A percentile compares a stretch with the other conserved stretches of the same genome.
Evolutionary conservation across 2,888 invertebrate species (phyloP).

Genomic region (Quadroppia sp.): DNA sequence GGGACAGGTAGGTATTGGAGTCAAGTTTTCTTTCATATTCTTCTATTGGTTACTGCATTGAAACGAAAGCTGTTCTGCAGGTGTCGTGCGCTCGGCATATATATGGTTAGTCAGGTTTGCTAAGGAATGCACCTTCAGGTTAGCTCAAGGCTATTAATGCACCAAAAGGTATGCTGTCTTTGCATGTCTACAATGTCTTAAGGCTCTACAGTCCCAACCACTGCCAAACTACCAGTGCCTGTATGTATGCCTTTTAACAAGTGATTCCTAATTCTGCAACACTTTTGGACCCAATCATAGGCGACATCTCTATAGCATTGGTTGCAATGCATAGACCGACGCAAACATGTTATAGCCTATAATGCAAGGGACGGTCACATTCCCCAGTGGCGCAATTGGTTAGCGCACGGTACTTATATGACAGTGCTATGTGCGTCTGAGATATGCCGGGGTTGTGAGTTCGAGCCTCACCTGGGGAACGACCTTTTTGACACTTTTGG

Average conservation of each 20-base stretch:
- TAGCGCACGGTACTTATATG: slow-evolving; percentile 99
- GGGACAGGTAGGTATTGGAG: slow-evolving; percentile 8
- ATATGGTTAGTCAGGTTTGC: slow-evolving; percentile 2
- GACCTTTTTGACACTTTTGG: not conserved
- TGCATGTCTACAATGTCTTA: no score
- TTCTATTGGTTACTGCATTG: not conserved
- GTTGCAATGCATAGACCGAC: not conserved
- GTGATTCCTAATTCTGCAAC: no score
- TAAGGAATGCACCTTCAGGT: not conserved
- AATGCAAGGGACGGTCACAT: not conserved
- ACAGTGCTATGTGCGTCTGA: slow-evolving; percentile 82
- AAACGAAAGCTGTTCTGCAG: slow-evolving; percentile 21
- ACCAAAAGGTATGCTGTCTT: not conserved
- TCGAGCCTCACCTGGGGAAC: slow-evolving; percentile 99
- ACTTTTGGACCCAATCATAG: not conserved
- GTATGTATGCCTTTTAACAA: no score
- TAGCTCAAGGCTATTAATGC: slow-evolving; percentile 10
- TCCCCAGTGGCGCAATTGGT: slow-evolving; percentile 99
- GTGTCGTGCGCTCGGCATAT: not conserved
- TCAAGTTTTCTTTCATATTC: slow-evolving; percentile 11
- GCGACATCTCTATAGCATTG: not conserved
- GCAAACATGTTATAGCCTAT: not conserved
- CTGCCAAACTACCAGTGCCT: no score
- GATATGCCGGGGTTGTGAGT: slow-evolving; percentile 99
- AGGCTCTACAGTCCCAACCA: no score